Base-by-base conservation (phyloP, 2,113 vertebrate species). In the Tapirus terrestris region DNA sequence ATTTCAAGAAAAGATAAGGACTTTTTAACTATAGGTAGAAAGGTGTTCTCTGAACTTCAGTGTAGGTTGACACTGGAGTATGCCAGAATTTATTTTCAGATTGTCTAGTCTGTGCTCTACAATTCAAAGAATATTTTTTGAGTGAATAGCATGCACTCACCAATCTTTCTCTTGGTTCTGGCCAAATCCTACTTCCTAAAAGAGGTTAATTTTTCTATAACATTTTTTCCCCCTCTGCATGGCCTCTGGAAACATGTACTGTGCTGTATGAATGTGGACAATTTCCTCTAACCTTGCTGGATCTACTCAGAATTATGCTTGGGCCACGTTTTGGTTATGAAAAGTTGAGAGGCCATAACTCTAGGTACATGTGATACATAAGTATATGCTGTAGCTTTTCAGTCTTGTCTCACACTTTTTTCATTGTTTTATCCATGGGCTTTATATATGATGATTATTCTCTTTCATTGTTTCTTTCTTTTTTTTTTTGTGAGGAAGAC, bases 1-100 rank as follows among this genome's bases (percentile, higher is more conserved):
- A 70, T 83, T 76, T 92, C 25, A 87, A 93, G 77, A 91, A 75
- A 82, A 88, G 21, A 88, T 92, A 89, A 56, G 39, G 31, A 91
- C 77, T 7, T 58, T 79, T 94, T 84, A 76, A 76, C 58, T 80
- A 39, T 75, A 86, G 45, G 18, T 79, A 77, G 61, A 95, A 96
- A 90, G 31, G 3, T 31, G 36, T 68, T 91, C 16, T 94, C 11
- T 96, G 51, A 92, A 79, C 23, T 67, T 89, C 31, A 83, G 1
- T 93, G 8, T 51, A 90, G 23, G 60, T 83, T 70, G 48, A 80
- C 25, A 33, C 36, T 67, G 0, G 91, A 25, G 53, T 75, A 70
- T 94, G 70, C 9, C 27, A 58, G 27, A 91, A 77, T 91, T 84
- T 6, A 91, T 65, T 94, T 96, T 95, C 33, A 77, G 8, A 45